Percentiles rank a stretch among this genome's conserved stretches.
Evolutionary conservation across 2,888 invertebrate species (phyloP).

Genomic region (Elegia similella): DNA sequence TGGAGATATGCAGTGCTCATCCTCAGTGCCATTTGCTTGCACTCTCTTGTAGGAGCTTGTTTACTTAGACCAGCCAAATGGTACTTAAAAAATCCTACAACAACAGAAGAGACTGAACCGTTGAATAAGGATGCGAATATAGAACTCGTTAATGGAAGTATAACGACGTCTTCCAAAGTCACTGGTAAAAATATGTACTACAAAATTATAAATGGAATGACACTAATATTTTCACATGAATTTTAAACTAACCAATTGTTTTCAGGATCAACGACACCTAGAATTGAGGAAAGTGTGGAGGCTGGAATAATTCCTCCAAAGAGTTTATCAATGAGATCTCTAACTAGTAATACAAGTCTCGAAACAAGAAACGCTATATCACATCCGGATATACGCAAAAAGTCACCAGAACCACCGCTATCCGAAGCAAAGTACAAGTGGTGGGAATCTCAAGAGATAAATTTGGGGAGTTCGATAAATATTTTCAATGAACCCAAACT

Average conservation of each 20-base stretch:
- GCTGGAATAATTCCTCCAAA: constrained; percentile 50
- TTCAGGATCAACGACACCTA: constrained; percentile 44
- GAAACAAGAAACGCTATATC: constrained; percentile 66
- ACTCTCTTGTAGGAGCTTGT: constrained; percentile 81
- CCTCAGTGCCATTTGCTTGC: constrained; percentile 82
- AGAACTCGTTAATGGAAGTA: constrained; percentile 56
- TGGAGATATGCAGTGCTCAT: constrained; percentile 84
- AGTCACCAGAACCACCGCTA: constrained; percentile 43
- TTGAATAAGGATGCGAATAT: constrained; percentile 51
- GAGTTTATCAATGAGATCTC: constrained; percentile 65
- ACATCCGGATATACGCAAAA: constrained; percentile 64
- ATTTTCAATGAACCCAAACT: constrained; percentile 72
- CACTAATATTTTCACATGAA: neutral
- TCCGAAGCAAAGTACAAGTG: constrained; percentile 67
- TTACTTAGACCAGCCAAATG: constrained; percentile 86
- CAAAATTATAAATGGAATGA: neutral
- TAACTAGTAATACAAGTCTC: constrained; percentile 48
- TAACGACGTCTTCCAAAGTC: constrained; percentile 47
- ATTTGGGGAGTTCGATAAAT: constrained; percentile 83
- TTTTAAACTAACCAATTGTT: constrained; percentile 4
- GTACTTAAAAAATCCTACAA: constrained; percentile 76
- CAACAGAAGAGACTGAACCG: constrained; percentile 56
- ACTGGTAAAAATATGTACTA: constrained; percentile 41
- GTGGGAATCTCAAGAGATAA: constrained; percentile 82
- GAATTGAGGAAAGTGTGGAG: constrained; percentile 40